A percentile compares a stretch with the other conserved stretches of the same genome.
Evolutionary conservation across 2,113 vertebrate genomes (phyloP).

Genomic region (Gavialis gangeticus): DNA sequence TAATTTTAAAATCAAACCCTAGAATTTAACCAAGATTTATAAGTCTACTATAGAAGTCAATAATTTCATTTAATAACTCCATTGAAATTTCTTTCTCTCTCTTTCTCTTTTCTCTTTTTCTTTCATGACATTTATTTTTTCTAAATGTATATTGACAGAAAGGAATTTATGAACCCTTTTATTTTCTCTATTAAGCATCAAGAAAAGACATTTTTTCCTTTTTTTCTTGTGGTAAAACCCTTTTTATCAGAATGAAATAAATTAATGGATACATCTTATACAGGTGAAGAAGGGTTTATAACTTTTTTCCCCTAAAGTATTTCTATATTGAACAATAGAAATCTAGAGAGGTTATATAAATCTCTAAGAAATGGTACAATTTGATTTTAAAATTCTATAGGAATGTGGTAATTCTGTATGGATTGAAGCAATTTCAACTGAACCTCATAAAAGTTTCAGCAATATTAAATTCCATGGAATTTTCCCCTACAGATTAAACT

Average conservation of each 20-base stretch:
- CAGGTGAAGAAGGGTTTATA: background rate
- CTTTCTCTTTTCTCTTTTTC: too few species aligned
- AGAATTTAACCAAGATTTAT: background rate
- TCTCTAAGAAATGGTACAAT: background rate
- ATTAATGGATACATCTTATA: background rate
- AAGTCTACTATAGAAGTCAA: background rate
- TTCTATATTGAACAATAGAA: background rate
- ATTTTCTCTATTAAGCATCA: too few species aligned
- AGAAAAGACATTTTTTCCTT: background rate
- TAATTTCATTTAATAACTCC: background rate
- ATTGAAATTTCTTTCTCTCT: background rate
- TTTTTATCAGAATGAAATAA: background rate
- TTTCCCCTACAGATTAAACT: background rate
- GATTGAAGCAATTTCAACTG: background rate
- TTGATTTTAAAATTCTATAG: background rate
- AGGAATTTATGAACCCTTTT: too few species aligned
- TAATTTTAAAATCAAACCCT: background rate
- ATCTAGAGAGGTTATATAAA: background rate
- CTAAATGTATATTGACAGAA: too few species aligned
- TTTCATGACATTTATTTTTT: too few species aligned
- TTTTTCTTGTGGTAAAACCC: background rate
- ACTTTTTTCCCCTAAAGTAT: fast-evolving
- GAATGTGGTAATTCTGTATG: background rate
- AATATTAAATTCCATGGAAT: background rate
- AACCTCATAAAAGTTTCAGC: background rate